These are phyloP conservation scores for Sebastes reedi DNA, from an alignment of 2,797 vertebrate species.

Conservation along the genomic window DNA sequence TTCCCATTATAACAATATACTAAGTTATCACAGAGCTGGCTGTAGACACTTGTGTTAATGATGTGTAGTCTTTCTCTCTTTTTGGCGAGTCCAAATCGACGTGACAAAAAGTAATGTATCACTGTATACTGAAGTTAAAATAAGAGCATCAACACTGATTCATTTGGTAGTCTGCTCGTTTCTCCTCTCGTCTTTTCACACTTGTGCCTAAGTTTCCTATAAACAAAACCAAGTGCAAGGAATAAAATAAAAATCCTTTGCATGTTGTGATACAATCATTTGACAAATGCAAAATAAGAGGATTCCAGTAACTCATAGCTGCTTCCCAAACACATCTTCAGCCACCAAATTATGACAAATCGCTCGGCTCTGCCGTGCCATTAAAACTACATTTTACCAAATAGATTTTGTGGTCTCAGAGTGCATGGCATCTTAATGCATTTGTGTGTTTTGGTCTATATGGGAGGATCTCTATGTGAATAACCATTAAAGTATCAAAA, in stretches of 20 bases:
- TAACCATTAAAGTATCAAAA: slow-evolving; percentile 27
- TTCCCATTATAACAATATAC: too few species aligned
- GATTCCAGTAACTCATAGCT: neutral
- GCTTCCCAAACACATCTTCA: neutral
- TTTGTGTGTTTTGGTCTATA: neutral
- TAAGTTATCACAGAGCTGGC: neutral
- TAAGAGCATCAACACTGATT: neutral
- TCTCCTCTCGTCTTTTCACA: neutral
- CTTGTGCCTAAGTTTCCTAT: neutral
- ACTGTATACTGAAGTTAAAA: neutral
- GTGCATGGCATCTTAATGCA: neutral
- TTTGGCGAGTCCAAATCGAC: neutral
- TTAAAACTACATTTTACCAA: slow-evolving; percentile 17
- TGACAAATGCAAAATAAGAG: neutral
- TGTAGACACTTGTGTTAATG: neutral
- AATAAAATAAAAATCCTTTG: neutral
- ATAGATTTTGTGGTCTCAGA: neutral
- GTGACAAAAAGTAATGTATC: neutral
- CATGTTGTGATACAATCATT: neutral
- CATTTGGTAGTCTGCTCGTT: neutral
- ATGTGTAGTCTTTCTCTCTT: neutral
- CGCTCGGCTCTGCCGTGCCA: neutral
- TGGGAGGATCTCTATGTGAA: neutral
- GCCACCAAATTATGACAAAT: neutral
- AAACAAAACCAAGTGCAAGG: neutral